These are phyloP conservation scores for Drosophila eugracilis DNA, from an alignment of 1,140 invertebrate genomes.

Conservation along the genomic window DNA sequence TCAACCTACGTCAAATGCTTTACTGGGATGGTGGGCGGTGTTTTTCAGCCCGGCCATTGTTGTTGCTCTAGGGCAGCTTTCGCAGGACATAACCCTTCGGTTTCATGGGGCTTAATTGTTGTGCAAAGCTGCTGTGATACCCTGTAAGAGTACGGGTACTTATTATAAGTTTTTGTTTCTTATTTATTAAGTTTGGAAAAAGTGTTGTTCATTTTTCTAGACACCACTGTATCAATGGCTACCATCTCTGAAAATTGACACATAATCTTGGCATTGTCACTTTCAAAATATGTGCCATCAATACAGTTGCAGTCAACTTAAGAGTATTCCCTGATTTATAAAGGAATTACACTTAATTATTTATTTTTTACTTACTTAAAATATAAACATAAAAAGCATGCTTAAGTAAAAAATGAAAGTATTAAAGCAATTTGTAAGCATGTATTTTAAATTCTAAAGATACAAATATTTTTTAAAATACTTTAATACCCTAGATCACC, in stretches of 20 bases:
- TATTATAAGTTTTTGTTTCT: background rate
- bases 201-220: background rate
- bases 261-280: background rate
- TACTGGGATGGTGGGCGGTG: conserved; percentile 6
- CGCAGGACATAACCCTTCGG: background rate
- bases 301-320: background rate
- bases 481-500: no score
- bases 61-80: conserved; percentile 38
- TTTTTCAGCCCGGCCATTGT: conserved; percentile 14
- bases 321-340: background rate
- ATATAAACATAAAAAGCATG: background rate
- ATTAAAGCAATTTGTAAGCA: no score
- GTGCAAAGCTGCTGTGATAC: background rate
- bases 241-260: background rate
- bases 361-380: no score
- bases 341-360: background rate
- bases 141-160: background rate
- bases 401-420: no score
- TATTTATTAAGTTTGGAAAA: background rate
- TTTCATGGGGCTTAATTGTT: background rate
- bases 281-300: background rate
- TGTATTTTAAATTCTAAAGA: no score
- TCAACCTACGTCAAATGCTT: conserved; percentile 74
- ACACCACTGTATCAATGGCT: no score
- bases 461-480: no score